phyloP scores from a whole-genome alignment of 2,888 invertebrate genomes.

The Tenthredo mesomela region DNA sequence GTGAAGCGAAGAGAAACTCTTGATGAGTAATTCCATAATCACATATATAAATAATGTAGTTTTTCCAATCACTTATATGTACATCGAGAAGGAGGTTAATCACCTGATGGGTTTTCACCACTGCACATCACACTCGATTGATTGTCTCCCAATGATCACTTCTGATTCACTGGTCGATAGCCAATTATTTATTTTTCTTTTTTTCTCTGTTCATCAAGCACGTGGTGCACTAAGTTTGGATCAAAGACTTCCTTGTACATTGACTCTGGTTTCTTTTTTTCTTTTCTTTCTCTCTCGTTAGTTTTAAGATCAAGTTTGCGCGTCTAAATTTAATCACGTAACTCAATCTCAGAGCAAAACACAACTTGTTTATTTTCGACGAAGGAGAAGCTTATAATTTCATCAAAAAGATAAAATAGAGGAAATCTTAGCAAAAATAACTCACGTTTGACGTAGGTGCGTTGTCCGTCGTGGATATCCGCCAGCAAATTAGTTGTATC shows the following conservation, averaged over 20 bases:
- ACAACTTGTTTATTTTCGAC: background rate
- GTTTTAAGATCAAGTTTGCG: constrained; percentile 29
- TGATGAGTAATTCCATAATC: constrained; percentile 13
- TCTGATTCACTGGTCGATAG: constrained; percentile 35
- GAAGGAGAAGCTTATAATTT: background rate
- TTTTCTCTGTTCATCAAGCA: background rate
- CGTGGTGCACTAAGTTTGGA: constrained; percentile 31
- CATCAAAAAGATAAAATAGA: background rate
- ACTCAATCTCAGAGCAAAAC: background rate
- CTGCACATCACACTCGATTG: background rate
- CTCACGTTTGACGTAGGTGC: constrained; percentile 81
- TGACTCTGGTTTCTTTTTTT: background rate
- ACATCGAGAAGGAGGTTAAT: background rate
- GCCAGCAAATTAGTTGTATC: constrained; percentile 71
- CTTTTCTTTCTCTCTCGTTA: no score
- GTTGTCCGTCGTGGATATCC: constrained; percentile 78
- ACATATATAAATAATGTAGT: background rate
- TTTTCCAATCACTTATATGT: constrained; percentile 16
- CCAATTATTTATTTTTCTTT: constrained; percentile 29
- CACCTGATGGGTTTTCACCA: constrained; percentile 5
- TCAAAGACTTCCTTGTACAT: constrained; percentile 11
- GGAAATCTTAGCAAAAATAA: constrained; percentile 50
- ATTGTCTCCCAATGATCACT: constrained; percentile 10
- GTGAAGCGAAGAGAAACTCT: background rate
- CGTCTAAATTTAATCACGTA: background rate